Evolutionary conservation across 2,797 vertebrate species (phyloP), one percentile per base, ranked within the genome.

Genomic region (Lagodon rhomboides): DNA sequence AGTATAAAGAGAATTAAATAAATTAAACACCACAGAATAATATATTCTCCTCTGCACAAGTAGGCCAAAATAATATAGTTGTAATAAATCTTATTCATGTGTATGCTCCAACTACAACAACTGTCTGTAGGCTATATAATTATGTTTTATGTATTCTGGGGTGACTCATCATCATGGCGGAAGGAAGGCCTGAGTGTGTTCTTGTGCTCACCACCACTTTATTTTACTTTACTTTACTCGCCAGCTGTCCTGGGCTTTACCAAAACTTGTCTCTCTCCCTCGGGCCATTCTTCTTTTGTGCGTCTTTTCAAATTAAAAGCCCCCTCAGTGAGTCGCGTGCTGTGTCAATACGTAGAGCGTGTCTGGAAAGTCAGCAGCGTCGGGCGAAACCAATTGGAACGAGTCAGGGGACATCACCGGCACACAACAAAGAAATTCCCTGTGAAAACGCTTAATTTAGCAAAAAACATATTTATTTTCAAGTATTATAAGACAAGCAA

Each of bases 221-320:
- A 7, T 34, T 9, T 34, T 34, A 34, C 34, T 41, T 20, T 12
- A 64, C 66, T 71, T 54, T 59, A 43, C 62, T 84, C 22, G 62
- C 86, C 94, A 95, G 93, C 92, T 95, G 94, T 93, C 89, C 69
- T 55, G 60, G 67, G 50, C 84, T 86, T 79, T 73, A 91, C 68
- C 72, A 73, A 87, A 84, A 88, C 77, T 59, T 53, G 63, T 54
- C 65, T 8, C 3, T 82, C 65, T 46, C 50, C 90, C 77, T 82
- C 80, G 41, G 1, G 51, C 55, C 41, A 77, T 79, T 87, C 79
- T 78, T 86, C 88, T 70, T 88, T 89, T 88, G 86, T 85, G 61
- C 44, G 23, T 63, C 79, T 64, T 84, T 63, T 82, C 68, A 82
- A 74, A 84, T 76, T 73, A 85, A 82, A 80, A 83, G 73, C 70